Percentiles rank a stretch among this genome's conserved stretches.
phyloP scores from a whole-genome alignment of 2,797 vertebrate genomes.

The Clarias fuscus region DNA sequence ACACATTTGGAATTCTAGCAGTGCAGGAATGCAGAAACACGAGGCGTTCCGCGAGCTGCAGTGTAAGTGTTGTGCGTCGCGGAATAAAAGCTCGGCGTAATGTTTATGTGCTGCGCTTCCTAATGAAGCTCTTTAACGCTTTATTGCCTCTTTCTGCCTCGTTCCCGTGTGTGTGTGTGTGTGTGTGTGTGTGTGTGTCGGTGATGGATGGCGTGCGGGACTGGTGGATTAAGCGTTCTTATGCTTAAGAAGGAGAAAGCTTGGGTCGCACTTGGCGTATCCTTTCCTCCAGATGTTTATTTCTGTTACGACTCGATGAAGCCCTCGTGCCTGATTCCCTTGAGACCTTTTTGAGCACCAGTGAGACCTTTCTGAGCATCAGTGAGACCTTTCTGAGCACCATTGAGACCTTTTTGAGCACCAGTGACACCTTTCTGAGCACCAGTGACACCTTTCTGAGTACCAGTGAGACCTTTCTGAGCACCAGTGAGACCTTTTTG shows the following conservation, averaged over 20 bases:
- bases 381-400: too few species aligned
- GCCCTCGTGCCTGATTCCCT: background rate
- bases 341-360: too few species aligned
- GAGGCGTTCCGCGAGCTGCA: background rate
- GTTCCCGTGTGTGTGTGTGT: slow-evolving; percentile 15
- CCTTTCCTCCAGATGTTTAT: background rate
- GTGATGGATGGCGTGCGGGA: background rate
- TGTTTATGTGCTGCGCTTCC: background rate
- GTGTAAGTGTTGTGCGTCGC: background rate
- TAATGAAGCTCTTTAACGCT: background rate
- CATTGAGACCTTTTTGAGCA: too few species aligned
- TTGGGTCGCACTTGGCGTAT: background rate
- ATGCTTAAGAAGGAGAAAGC: background rate
- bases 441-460: too few species aligned
- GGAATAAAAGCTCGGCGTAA: background rate
- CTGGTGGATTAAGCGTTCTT: background rate
- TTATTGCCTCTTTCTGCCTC: background rate
- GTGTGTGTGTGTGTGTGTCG: background rate
- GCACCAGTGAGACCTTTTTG: too few species aligned
- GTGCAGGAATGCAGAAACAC: background rate
- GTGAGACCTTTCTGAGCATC: too few species aligned
- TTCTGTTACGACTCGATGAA: background rate
- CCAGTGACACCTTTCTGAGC: too few species aligned
- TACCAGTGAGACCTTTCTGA: too few species aligned
- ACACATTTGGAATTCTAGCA: background rate